Base-by-base conservation (phyloP, 2,113 vertebrate genomes). In the Melanocharis versteri region DNA sequence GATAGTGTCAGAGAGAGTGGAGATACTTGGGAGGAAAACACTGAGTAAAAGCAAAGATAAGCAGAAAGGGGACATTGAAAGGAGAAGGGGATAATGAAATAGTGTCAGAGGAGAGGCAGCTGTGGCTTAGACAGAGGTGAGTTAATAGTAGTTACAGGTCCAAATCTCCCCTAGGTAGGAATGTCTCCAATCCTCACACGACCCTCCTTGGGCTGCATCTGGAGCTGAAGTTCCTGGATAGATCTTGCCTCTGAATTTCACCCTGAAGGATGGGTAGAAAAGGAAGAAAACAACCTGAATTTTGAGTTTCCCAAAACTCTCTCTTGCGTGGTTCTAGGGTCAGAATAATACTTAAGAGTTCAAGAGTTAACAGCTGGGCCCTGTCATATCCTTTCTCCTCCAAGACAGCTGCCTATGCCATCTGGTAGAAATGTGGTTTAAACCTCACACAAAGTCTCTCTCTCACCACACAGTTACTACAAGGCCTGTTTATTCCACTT, bases 361-460 rank as follows among this genome's bases (percentile, higher is more conserved):
- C 10, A 72, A 47, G 48, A 88, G 22, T 80, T 93, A 80, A 77
- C 69, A 93, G 50, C 47, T 88, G 54, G 19, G 35, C 8, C 44
- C 27, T 33, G 27, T 71, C 54, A 66, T 73, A 54, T 16, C 21
- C 27, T 23, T 79, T 80, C 50, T 90, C 11, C 39, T 85, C 26
- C 79, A 94, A 75, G 48, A 88, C 33, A 90, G 47, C 56, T 73
- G 47, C 42, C 90, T 30, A 23, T 83, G 60, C 28, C 71, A 50
- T 89, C 77, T 89, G 93, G 73, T 42, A 87, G 73, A 91, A 96
- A 85, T 79, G 65, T 56, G 69, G 48, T 69, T 93, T 82, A 37
- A 79, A 87, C 84, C 89, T 95, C 91, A 89, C 94, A 96, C 91
- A 89, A 33, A 77, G 77, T 81, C 30, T 79, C 40, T 83, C 48